Percentiles rank a stretch among this genome's conserved stretches.
phyloP scores from a whole-genome alignment of 2,888 invertebrate genomes.

The Temnothorax ravouxi region DNA sequence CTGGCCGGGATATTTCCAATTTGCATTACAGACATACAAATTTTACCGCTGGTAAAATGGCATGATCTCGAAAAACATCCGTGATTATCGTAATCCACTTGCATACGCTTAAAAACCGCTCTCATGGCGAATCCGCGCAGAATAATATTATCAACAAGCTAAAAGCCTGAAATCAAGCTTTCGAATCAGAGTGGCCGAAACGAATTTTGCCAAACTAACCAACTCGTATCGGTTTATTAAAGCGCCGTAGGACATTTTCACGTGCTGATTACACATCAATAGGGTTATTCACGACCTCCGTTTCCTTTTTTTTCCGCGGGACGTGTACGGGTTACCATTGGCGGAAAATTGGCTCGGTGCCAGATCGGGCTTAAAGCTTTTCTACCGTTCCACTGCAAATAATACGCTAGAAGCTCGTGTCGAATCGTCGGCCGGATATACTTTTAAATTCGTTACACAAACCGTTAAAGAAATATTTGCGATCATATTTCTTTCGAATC shows the following conservation, averaged over 20 bases:
- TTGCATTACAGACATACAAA: conserved; percentile 14
- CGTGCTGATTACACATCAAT: conserved; percentile 76
- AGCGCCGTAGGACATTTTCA: conserved; percentile 73
- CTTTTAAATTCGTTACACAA: conserved; percentile 66
- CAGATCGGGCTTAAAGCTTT: conserved; percentile 76
- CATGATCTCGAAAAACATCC: conserved; percentile 20
- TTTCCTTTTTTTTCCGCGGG: conserved; percentile 65
- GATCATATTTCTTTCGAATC: conserved; percentile 47
- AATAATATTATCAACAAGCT: conserved; percentile 45
- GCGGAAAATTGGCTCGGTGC: conserved; percentile 73
- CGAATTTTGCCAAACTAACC: conserved; percentile 52
- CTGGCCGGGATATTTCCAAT: conserved; percentile 11
- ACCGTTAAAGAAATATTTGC: conserved; percentile 68
- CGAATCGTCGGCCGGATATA: conserved; percentile 58
- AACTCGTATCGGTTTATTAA: conserved; percentile 76
- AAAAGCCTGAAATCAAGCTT: conserved; percentile 51
- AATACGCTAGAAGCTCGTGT: conserved; percentile 60
- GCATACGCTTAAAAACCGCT: conserved; percentile 37
- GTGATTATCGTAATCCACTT: conserved; percentile 46
- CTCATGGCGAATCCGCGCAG: conserved; percentile 20
- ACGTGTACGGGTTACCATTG: conserved; percentile 72
- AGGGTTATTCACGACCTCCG: conserved; percentile 74
- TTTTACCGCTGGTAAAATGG: background rate
- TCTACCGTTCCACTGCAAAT: conserved; percentile 67
- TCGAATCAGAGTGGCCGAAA: conserved; percentile 26